Evolutionary conservation across 2,797 vertebrate genomes (phyloP), one percentile per base, ranked within the genome.

Genomic region (Carcharodon carcharias): DNA sequence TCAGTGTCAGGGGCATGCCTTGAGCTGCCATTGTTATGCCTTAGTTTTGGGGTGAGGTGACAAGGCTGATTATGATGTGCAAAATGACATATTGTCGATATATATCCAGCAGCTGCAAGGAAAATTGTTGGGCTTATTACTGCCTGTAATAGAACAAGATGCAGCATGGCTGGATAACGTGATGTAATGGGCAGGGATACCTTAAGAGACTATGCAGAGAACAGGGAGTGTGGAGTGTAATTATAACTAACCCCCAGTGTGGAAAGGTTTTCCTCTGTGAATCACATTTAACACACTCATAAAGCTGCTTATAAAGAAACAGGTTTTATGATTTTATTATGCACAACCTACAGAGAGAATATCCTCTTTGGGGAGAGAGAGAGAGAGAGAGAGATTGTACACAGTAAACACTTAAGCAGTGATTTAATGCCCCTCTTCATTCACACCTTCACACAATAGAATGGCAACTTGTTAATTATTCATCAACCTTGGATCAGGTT

Each of bases 401-500:
- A 2, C 12, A 14, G 88, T n/a, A n/a, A 91, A 61, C 16, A 63
- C 6, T 65, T 65, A 63, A 35, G 61, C 58, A n/a, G 5, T 35
- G 58, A 92, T 61, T 61, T 92, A 63, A 61, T 61, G 58, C 31
- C 35, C 56, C 88, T 21, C 58, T 93, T 11, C 91, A 65, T 93
- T 65, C 61, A 0, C 56, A 93, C 56, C 89, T 40, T 65, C 63
- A 21, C 61, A 93, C 61, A 63, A 65, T 40, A 65, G 45, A 65
- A 65, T 7, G 23, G 7, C 58, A 23, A 21, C 45, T 93, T 93
- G 91, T 93, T 65, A 93, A 65, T 93, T 93, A 93, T 93, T 93
- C 91, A 93, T 93, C 61, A 65, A 40, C n/a, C n/a, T 40, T 65
- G n/a, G 61, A 93, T 65, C 91, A 65, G 89, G 35, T 65, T 92